Conservation (phyloP, 2,797 vertebrate genomes). For the Gallirallus australis region DNA sequence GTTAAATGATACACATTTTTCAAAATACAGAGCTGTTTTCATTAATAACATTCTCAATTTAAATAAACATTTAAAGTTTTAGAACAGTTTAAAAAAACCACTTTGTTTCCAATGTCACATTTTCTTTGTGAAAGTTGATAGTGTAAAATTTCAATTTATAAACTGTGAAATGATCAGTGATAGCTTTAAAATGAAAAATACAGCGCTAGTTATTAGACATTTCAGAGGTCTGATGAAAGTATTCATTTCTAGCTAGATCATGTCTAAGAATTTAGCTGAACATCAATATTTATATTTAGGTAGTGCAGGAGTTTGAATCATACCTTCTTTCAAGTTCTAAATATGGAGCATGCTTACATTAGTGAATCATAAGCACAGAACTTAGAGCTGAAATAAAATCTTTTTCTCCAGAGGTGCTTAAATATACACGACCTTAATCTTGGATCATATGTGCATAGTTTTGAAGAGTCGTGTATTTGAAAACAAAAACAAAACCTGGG, state of each 20-base stretch:
- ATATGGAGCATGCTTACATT: conserved; percentile 58
- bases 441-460: neutral
- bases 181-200: conserved; percentile 52
- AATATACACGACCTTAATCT: conserved; percentile 6
- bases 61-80: conserved; percentile 21
- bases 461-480: neutral
- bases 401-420: conserved; percentile 37
- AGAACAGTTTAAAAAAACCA: neutral
- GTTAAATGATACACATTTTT: conserved; percentile 11
- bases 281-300: conserved; percentile 76
- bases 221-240: conserved; percentile 39
- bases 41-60: conserved; percentile 57
- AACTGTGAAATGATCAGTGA: conserved; percentile 53
- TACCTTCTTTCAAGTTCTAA: conserved; percentile 68
- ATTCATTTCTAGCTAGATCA: conserved; percentile 65
- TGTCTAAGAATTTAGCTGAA: conserved; percentile 74
- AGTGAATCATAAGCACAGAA: conserved; percentile 62
- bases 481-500: neutral
- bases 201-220: conserved; percentile 25
- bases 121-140: conserved; percentile 45
- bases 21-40: conserved; percentile 23
- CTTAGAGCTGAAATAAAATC: conserved; percentile 43
- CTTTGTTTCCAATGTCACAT: conserved; percentile 22
- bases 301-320: conserved; percentile 65
- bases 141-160: conserved; percentile 53